Evolutionary conservation across 1,140 invertebrate genomes (phyloP).

Genomic region (Acyrthosiphon pisum): DNA sequence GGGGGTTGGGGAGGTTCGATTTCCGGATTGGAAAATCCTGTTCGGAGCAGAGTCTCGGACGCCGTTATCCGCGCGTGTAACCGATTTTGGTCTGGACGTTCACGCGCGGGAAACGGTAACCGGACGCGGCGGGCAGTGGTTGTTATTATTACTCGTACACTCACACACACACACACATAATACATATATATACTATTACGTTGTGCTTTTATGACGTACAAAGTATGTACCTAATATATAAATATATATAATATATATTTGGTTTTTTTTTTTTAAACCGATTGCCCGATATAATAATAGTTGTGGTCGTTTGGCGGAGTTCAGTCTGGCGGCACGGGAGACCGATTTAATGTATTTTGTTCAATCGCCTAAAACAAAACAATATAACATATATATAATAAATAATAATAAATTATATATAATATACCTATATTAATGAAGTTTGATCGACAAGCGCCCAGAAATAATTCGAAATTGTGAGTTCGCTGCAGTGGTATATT

Average conservation of each 20-base stretch:
- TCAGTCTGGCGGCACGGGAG: background rate
- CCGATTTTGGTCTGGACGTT: background rate
- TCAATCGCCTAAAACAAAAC: constrained; percentile 5
- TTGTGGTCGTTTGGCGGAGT: background rate
- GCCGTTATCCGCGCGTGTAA: background rate
- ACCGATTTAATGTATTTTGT: constrained; percentile 11
- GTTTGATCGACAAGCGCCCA: background rate
- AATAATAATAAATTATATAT: background rate
- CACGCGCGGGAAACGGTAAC: background rate
- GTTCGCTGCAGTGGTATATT: background rate
- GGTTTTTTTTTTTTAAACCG: background rate
- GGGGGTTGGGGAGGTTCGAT: constrained; percentile 6
- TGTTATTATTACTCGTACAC: background rate
- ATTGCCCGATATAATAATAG: background rate
- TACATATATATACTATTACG: background rate
- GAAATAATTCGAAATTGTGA: background rate
- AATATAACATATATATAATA: background rate
- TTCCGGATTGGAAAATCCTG: constrained; percentile 45
- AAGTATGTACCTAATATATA: background rate
- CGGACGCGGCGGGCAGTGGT: background rate
- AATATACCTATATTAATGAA: background rate
- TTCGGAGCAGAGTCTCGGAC: background rate
- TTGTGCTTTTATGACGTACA: background rate
- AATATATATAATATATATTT: background rate
- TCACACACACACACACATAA: background rate